Conservation (phyloP, 1,140 invertebrate species). For the Ips nitidus region DNA sequence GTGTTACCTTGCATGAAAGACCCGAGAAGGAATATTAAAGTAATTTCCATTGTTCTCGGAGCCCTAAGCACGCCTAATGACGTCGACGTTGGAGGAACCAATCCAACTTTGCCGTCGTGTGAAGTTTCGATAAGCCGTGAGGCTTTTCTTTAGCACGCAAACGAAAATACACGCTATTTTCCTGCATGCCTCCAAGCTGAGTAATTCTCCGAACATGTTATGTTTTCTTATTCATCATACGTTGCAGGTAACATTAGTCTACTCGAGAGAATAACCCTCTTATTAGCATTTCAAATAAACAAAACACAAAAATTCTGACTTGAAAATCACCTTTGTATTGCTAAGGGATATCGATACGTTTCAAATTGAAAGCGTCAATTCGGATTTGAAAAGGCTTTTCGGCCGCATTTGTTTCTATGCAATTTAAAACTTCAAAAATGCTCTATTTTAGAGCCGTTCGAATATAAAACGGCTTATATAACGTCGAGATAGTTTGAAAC, state of each 20-base stretch:
- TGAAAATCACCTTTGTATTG: constrained; percentile 1
- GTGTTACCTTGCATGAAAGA: not conserved
- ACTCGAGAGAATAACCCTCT: too few relatives aligned
- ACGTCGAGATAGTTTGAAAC: not conserved
- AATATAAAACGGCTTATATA: too few relatives aligned
- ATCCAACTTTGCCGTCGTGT: constrained; percentile 10
- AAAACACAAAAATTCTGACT: not conserved
- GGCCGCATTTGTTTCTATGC: too few relatives aligned
- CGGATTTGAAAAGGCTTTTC: not conserved
- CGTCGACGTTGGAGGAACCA: constrained; percentile 1
- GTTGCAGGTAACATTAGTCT: too few relatives aligned
- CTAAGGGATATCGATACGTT: constrained; percentile 7
- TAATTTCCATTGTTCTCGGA: not conserved
- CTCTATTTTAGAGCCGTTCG: too few relatives aligned
- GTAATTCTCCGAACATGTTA: not conserved
- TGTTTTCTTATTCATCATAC: too few relatives aligned
- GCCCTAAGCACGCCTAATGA: not conserved
- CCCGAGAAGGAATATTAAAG: not conserved
- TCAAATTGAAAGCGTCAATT: constrained; percentile 10
- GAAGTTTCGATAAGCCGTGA: constrained; percentile 6
- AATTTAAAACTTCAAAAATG: too few relatives aligned
- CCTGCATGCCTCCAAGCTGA: not conserved
- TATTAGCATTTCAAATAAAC: too few relatives aligned
- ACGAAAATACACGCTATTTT: constrained; percentile 3
- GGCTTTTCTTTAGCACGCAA: constrained; percentile 10